phyloP scores from a whole-genome alignment of 2,113 vertebrate species.

The Cepphus grylle region DNA sequence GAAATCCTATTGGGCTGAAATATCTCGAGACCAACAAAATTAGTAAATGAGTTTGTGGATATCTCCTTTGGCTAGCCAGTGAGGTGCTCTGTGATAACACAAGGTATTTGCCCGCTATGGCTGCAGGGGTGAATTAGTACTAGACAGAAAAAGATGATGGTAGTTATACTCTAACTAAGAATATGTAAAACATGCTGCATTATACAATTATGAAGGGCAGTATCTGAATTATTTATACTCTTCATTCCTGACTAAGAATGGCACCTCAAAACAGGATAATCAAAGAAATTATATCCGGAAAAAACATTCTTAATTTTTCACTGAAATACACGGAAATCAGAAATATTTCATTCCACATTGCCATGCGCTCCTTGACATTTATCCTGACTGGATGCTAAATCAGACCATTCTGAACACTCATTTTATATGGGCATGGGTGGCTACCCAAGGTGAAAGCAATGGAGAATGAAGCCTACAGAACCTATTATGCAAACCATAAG shows the following conservation, averaged over 20 bases:
- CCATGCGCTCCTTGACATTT: not conserved
- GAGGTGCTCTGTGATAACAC: not conserved
- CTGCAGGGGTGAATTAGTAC: not conserved
- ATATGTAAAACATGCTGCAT: not conserved
- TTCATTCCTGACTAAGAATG: not conserved
- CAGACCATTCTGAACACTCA: not conserved
- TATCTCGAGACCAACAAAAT: not conserved
- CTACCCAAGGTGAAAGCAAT: not conserved
- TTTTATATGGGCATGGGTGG: not conserved
- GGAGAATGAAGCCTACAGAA: not conserved
- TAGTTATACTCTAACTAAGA: not conserved
- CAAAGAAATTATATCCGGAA: not conserved
- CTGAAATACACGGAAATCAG: not conserved
- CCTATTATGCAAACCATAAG: not conserved
- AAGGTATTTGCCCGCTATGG: not conserved
- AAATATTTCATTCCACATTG: not conserved
- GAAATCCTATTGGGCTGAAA: not conserved
- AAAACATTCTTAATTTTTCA: not conserved
- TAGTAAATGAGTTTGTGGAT: not conserved
- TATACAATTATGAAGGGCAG: not conserved
- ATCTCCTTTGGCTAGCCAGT: not conserved
- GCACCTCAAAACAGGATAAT: not conserved
- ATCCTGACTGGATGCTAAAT: not conserved
- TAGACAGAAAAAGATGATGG: not conserved
- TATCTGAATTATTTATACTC: not conserved